Evolutionary conservation across 2,888 invertebrate species (phyloP), one percentile per base, ranked within the genome.

Genomic region (Heliconius ismenius): DNA sequence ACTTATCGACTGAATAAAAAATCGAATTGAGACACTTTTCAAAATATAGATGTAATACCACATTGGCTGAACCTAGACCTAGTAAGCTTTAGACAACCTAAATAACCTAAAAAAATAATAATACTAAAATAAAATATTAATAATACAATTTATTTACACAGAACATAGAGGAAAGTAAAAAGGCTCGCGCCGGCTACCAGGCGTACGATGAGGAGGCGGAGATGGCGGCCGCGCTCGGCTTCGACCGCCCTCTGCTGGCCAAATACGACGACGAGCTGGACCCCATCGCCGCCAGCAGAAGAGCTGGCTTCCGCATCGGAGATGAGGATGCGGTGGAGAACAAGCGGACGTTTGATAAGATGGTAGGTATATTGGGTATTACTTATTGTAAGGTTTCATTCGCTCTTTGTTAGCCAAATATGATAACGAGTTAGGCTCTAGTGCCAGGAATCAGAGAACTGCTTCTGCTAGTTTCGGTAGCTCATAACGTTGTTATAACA

Each of bases 251-350:
- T 18, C 93, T 99, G 72, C 95, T 99, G 36, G 95, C 96, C 83
- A 98, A 99, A 93, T 99, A 99, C 88, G 98, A 99, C 89, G 98
- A 98, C 86, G 98, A 98, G 91, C 97, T 98, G 76, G 96, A 97
- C 74, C 80, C 83, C 75, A 85, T 76, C 0, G 64, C 13, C 97
- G 11, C 97, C 0, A 95, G 94, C 75, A 95, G 95, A 82, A 95
- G 95, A 36, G 95, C 95, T 76, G 95, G 95, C 54, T 99, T 99
- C 92, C 92, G 95, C 75, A 95, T 99, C 79, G 98, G 98, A 39
- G 95, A 95, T 83, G 95, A 95, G 77, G 91, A 94, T 74, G 93
- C 93, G 0, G 84, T 95, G 58, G 95, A 95, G 80, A 91, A 95
- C 24, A 95, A 95, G 83, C 92, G 94, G 84, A 91, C 84, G 90